These are phyloP conservation scores for Rutpela maculata DNA, from an alignment of 2,888 invertebrate species.

Conservation along the genomic window DNA sequence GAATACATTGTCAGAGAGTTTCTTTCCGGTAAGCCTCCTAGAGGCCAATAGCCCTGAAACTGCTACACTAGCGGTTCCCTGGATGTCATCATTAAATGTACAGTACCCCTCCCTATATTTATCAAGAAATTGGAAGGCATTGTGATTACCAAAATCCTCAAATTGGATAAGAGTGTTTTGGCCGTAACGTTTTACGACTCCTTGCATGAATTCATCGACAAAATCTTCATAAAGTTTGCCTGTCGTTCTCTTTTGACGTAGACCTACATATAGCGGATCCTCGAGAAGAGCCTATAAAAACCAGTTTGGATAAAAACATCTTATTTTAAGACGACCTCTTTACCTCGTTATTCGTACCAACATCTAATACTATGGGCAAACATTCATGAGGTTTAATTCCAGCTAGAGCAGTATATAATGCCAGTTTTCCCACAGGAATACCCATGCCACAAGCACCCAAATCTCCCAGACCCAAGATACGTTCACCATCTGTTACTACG, in stretches of 20 bases:
- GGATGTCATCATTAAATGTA: conserved; percentile 97
- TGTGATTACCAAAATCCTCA: conserved; percentile 98
- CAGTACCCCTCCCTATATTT: conserved; percentile 94
- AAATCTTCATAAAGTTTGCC: conserved; percentile 94
- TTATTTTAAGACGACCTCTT: neutral
- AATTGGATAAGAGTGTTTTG: conserved; percentile 88
- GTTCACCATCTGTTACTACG: conserved; percentile 97
- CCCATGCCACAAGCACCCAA: conserved; percentile 98
- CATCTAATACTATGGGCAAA: conserved; percentile 94
- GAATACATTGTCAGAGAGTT: conserved; percentile 90
- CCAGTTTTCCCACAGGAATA: conserved; percentile 97
- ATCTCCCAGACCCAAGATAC: conserved; percentile 97
- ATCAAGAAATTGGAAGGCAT: conserved; percentile 95
- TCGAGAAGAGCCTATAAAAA: conserved; percentile 83
- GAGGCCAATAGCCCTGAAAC: conserved; percentile 94
- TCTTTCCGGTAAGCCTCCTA: conserved; percentile 82
- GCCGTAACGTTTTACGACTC: conserved; percentile 90
- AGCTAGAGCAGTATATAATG: conserved; percentile 96
- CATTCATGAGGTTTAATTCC: conserved; percentile 98
- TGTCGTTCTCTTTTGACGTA: conserved; percentile 88
- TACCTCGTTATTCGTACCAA: conserved; percentile 94
- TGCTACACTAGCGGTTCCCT: conserved; percentile 93
- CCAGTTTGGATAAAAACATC: conserved; percentile 19
- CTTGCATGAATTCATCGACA: conserved; percentile 98
- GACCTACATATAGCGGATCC: conserved; percentile 96